A percentile compares a stretch with the other conserved stretches of the same genome.
phyloP scores from a whole-genome alignment of 2,113 vertebrate genomes.

The Clarias magur region DNA sequence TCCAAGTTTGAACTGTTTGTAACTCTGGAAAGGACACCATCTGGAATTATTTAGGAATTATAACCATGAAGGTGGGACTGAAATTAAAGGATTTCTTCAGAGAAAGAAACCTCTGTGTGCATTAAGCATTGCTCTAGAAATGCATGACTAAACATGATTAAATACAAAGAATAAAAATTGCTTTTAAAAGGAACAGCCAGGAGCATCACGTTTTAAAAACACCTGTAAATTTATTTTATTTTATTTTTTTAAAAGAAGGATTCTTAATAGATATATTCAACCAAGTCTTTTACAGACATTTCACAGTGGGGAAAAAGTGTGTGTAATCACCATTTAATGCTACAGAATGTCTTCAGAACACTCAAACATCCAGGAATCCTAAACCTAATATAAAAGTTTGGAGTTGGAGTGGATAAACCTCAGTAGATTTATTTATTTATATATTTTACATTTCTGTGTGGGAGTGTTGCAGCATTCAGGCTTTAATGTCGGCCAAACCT shows the following conservation, averaged over 20 bases:
- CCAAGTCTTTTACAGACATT: constrained; percentile 28
- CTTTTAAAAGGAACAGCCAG: not conserved
- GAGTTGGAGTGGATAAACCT: not conserved
- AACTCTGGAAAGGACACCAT: not conserved
- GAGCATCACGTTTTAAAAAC: not conserved
- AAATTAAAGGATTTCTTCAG: not conserved
- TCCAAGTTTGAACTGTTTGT: not conserved
- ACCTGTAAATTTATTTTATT: not conserved
- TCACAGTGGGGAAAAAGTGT: not conserved
- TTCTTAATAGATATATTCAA: not conserved
- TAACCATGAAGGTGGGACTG: not conserved
- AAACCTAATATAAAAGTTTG: constrained; percentile 36
- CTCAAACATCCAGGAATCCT: not conserved
- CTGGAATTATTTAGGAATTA: not conserved
- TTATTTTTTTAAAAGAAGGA: not conserved
- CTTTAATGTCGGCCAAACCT: not conserved
- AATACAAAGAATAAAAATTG: not conserved
- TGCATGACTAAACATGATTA: not conserved
- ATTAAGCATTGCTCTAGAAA: not conserved
- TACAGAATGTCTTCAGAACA: constrained; percentile 1
- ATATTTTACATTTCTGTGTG: not conserved
- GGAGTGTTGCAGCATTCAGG: not conserved
- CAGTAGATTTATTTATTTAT: not conserved
- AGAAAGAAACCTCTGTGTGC: not conserved
- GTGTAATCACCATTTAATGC: constrained; percentile 1